Evolutionary conservation across 2,888 invertebrate genomes (phyloP), one percentile per base, ranked within the genome.

Genomic region (Macrosoma leucophasiata): DNA sequence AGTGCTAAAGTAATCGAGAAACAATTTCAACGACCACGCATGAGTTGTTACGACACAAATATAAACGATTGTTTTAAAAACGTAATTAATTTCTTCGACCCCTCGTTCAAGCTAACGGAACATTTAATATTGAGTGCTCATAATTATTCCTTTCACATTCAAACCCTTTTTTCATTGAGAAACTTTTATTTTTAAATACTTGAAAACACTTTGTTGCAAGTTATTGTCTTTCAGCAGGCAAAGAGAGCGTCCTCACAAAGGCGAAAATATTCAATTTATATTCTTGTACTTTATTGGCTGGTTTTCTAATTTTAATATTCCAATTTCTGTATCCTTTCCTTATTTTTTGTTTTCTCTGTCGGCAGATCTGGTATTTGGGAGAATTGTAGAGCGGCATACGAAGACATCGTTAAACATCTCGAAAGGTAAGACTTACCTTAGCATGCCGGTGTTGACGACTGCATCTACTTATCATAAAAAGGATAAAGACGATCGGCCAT

Each of bases 351-450:
- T 66, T 75, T 70, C 58, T 79, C 79, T 84, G 79, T 79, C 86
- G 77, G 51, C 86, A 91, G 91, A 76, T 92, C 93, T 71, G 93
- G 93, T 61, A 94, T 95, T 72, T 95, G 95, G 95, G 95, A 96
- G 87, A 95, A 95, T 85, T 95, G 95, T 87, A 89, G 95, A 81
- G 95, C 95, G 50, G 95, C 95, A 57, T 96, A 96, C 81, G 96
- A 95, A 85, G 95, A 96, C 84, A 95, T 96, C 79, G 95, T 95
- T 58, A 96, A 95, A 87, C 95, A 95, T 78, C 89, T 96, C 72
- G 95, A 95, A 89, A 93, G 96, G 92, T 94, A 90, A 87, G 91
- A 76, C 51, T 52, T 54, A 48, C 52, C 50, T 47, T 33, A 28
- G 18, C 23, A 20, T 20, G 9, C 25, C 19, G 13, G 29, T n/a